phyloP scores from a whole-genome alignment of 2,113 vertebrate species.

The Aegotheles bennettii region DNA sequence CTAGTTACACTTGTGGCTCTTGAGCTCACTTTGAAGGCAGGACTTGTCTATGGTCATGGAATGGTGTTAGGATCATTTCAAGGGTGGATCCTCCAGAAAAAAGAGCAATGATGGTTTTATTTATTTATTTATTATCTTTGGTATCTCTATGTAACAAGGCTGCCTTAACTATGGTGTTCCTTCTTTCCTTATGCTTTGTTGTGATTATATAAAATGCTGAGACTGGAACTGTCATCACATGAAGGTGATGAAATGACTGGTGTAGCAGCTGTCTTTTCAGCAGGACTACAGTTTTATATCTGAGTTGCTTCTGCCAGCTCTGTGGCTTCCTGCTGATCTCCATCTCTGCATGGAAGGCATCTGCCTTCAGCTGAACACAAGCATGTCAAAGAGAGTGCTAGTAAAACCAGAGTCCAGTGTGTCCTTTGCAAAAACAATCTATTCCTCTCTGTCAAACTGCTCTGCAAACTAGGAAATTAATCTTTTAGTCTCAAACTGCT shows the following conservation, averaged over 20 bases:
- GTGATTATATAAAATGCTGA: not conserved
- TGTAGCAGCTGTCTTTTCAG: conserved; percentile 35
- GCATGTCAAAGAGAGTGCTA: not conserved
- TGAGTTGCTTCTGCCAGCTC: conserved; percentile 13
- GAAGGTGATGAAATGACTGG: conserved; percentile 7
- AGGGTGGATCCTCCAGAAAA: not conserved
- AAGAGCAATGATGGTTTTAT: not conserved
- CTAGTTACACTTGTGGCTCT: not conserved
- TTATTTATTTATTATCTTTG: not conserved
- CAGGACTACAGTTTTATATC: not conserved
- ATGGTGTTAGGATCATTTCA: not conserved
- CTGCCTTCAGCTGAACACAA: not conserved
- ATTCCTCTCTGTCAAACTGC: not conserved
- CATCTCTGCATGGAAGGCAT: not conserved
- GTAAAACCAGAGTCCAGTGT: not conserved
- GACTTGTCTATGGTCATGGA: not conserved
- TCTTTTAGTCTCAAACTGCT: not conserved
- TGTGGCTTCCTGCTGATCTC: conserved; percentile 20
- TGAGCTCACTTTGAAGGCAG: not conserved
- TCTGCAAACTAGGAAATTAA: not conserved
- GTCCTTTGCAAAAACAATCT: not conserved
- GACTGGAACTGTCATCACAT: not conserved
- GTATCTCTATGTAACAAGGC: not conserved
- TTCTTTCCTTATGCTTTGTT: not conserved
- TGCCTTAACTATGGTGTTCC: not conserved